phyloP scores from a whole-genome alignment of 1,140 invertebrate genomes.

The Eulimnadia texana region DNA sequence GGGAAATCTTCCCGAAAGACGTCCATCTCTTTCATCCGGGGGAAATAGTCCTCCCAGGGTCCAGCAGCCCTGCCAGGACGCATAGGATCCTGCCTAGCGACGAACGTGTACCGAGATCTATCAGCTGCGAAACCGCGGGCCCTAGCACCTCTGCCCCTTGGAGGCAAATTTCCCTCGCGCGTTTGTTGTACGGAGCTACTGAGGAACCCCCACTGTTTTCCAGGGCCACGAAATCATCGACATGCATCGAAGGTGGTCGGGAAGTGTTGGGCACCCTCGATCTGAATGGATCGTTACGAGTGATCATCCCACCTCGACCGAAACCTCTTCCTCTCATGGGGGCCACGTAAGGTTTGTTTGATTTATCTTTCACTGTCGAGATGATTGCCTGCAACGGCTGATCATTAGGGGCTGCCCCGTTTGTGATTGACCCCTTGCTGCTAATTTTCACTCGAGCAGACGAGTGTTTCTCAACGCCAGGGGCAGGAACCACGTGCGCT shows the following conservation, averaged over 20 bases:
- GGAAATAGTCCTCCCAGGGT: background rate
- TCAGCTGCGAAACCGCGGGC: background rate
- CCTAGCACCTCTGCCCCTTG: constrained; percentile 1
- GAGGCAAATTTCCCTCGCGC: background rate
- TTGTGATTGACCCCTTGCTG: background rate
- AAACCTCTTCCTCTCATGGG: constrained; percentile 54
- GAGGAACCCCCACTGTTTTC: constrained; percentile 43
- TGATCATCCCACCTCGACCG: constrained; percentile 30
- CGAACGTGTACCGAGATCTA: background rate
- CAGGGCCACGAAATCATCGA: constrained; percentile 90
- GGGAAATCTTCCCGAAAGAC: background rate
- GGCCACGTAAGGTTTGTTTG: constrained; percentile 45
- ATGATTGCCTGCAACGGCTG: constrained; percentile 26
- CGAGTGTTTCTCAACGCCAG: background rate
- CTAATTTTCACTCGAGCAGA: background rate
- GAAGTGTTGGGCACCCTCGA: constrained; percentile 90
- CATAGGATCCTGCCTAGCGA: too few species aligned
- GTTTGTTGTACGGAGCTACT: background rate
- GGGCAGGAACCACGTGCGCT: background rate
- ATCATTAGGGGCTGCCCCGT: background rate
- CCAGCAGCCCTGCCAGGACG: background rate
- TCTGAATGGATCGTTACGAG: constrained; percentile 56
- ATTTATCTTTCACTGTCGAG: constrained; percentile 26
- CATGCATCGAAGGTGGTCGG: constrained; percentile 85
- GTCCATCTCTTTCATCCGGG: background rate